Evolutionary conservation across 2,113 vertebrate genomes (phyloP), one percentile per base, ranked within the genome.

Genomic region (Myrmecobius fasciatus): DNA sequence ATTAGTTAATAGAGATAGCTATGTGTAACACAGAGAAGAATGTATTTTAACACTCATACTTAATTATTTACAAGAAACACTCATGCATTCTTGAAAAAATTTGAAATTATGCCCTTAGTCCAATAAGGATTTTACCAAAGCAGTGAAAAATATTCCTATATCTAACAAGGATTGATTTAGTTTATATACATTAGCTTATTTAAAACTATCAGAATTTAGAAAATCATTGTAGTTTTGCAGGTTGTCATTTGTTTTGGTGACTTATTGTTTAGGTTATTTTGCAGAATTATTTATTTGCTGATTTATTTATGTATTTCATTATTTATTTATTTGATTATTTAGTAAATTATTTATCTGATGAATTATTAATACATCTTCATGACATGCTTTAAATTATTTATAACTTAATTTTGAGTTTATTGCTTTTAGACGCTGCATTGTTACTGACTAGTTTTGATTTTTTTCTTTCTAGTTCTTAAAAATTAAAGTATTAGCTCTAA

Each of bases 301-400:
- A 98, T 99, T 99, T 99, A 99, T 99, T 99, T 99, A 99, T 99
- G 99, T 98, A 97, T 98, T 98, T 99, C 99, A 99, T 99, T 99
- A 99, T 99, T 99, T 99, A 99, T 99, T 99, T 99, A 99, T 99
- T 99, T 99, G 99, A 99, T 99, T 99, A 99, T 99, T 99, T 99
- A 99, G 99, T 99, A 99, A 99, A 99, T 99, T 99, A 99, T 99
- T 99, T 99, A 99, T 99, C 99, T 99, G 99, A 99, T 99, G 99
- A 99, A 99, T 99, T 99, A 99, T 99, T 99, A 99, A 99, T 99
- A 99, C 98, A 98, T 99, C 99, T 99, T 99, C 99, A 99, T 99
- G 99, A 99, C 99, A 99, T 99, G 98, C 97, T 98, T 97, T 99
- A 98, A 99, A 99, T 99, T 99, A 99, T 99, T 99, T 99, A 99